Evolutionary conservation across 2,888 invertebrate genomes (phyloP).

Genomic region (Spisula subtruncata): DNA sequence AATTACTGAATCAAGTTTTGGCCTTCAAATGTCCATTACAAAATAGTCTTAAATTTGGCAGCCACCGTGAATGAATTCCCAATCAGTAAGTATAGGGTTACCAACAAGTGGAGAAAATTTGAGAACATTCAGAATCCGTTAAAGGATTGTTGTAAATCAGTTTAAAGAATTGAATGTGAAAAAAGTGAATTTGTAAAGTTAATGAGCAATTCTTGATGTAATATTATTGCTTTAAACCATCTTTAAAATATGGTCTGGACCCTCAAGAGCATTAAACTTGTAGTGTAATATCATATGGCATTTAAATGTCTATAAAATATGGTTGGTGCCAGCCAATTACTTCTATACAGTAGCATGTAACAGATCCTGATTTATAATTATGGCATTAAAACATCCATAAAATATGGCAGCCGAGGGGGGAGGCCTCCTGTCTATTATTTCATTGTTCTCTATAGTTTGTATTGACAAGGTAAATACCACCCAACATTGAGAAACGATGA

Average conservation of each 20-base stretch:
- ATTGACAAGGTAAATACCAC: not conserved
- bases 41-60: not conserved
- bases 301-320: not conserved
- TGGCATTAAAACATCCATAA: too few relatives aligned
- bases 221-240: not conserved
- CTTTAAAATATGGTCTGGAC: too few relatives aligned
- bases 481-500: not conserved
- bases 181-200: not conserved
- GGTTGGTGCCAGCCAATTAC: not conserved
- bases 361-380: too few relatives aligned
- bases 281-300: not conserved
- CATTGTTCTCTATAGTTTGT: not conserved
- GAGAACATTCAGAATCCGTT: not conserved
- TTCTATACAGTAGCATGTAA: too few relatives aligned
- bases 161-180: conserved; percentile 3
- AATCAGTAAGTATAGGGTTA: not conserved
- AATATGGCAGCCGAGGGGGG: too few relatives aligned
- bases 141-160: conserved; percentile 8
- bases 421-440: not conserved
- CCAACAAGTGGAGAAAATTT: not conserved
- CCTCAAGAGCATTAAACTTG: too few relatives aligned
- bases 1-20: not conserved
- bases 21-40: not conserved
- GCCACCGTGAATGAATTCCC: not conserved
- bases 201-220: not conserved